Conservation (phyloP, 2,113 vertebrate species). For the Campylomormyrus numenius region DNA sequence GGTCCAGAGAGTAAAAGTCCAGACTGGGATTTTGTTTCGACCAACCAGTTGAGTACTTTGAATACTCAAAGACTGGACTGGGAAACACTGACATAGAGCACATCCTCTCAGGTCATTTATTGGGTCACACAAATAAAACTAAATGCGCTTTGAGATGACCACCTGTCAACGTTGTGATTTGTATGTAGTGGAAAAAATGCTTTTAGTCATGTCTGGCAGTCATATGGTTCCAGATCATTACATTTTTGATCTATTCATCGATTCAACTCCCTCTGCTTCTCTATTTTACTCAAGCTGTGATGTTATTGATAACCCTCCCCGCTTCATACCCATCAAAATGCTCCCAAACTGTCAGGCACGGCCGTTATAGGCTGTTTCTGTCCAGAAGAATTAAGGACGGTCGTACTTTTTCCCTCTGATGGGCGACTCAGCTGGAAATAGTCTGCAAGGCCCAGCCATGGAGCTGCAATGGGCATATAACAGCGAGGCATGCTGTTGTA, state of each 20-base stretch:
- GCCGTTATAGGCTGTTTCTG: conserved; percentile 15
- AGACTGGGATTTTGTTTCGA: no score
- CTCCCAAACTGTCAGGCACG: conserved; percentile 8
- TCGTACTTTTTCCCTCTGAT: conserved; percentile 19
- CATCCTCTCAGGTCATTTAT: background rate
- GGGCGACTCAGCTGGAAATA: conserved; percentile 10
- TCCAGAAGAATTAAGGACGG: conserved; percentile 17
- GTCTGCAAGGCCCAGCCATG: background rate
- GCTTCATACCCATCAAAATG: conserved; percentile 12
- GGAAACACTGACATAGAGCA: background rate
- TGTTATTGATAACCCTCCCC: conserved; percentile 17
- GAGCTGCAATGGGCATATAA: background rate
- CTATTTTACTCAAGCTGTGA: background rate
- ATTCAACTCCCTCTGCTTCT: background rate
- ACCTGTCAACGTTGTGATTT: background rate
- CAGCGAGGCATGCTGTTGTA: background rate
- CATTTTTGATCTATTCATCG: background rate
- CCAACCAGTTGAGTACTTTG: no score
- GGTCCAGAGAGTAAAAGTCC: no score
- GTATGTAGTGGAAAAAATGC: background rate
- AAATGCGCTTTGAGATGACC: background rate
- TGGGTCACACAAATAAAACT: conserved; percentile 3
- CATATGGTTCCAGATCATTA: conserved; percentile 10
- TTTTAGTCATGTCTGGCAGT: background rate
- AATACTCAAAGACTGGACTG: no score